These are phyloP conservation scores for Xanthorhoe spadicearia DNA, from an alignment of 2,888 invertebrate genomes.

Conservation along the genomic window DNA sequence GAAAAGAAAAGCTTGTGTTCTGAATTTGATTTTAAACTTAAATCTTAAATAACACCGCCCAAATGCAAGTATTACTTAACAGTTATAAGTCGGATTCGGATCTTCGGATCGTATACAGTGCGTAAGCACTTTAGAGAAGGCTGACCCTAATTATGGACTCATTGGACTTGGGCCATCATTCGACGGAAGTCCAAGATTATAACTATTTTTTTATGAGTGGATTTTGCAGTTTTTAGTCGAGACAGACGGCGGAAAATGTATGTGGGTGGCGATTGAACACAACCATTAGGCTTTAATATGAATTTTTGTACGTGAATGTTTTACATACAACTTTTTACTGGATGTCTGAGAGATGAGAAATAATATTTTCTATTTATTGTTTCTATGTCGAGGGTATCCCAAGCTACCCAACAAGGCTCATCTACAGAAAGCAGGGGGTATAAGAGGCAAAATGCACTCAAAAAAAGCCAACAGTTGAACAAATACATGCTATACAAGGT, in stretches of 20 bases:
- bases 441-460: too few species aligned
- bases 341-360: too few species aligned
- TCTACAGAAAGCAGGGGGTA: too few species aligned
- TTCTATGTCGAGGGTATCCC: too few species aligned
- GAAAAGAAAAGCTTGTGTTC: too few species aligned
- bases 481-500: not conserved
- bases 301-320: not conserved
- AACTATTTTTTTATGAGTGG: slow-evolving; percentile 41
- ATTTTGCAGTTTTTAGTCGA: slow-evolving; percentile 33
- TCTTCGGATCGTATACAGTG: not conserved
- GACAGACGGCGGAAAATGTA: slow-evolving; percentile 11
- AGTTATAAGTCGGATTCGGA: not conserved
- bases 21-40: too few species aligned
- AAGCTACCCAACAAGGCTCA: too few species aligned
- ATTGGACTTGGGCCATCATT: slow-evolving; percentile 66
- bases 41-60: too few species aligned
- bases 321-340: not conserved
- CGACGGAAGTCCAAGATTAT: slow-evolving; percentile 42
- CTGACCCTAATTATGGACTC: slow-evolving; percentile 77
- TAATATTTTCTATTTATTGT: too few species aligned
- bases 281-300: not conserved
- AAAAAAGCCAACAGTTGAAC: too few species aligned
- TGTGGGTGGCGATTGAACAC: slow-evolving; percentile 10
- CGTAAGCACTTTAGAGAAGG: slow-evolving; percentile 44
- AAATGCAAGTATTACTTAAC: too few species aligned